Evolutionary conservation across 2,797 vertebrate species (phyloP).

Genomic region (Chelidonichthys spinosus): DNA sequence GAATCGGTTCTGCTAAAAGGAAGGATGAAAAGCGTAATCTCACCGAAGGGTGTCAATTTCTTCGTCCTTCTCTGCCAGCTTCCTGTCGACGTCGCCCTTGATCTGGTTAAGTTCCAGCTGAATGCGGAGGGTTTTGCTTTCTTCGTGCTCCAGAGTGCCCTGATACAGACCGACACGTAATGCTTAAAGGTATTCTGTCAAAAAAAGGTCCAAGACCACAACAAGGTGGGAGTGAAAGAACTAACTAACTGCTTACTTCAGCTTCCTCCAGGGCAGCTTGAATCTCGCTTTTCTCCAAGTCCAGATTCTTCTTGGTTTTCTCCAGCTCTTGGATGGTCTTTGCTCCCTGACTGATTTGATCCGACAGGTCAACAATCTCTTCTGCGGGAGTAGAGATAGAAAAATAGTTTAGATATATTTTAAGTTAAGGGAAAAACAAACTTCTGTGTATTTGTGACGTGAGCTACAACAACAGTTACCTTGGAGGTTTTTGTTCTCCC

Average conservation of each 20-base stretch:
- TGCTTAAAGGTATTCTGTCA: not conserved
- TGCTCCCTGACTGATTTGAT: constrained; percentile 90
- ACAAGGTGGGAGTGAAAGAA: not conserved
- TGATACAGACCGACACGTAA: constrained; percentile 57
- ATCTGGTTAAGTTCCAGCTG: constrained; percentile 94
- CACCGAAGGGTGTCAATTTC: constrained; percentile 88
- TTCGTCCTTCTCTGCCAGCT: constrained; percentile 93
- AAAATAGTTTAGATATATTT: not conserved
- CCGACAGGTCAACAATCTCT: constrained; percentile 92
- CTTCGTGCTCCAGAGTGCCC: constrained; percentile 94
- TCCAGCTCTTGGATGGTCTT: constrained; percentile 95
- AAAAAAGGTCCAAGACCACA: not conserved
- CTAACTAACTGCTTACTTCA: constrained; percentile 81
- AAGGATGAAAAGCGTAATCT: not conserved
- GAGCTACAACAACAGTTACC: constrained; percentile 73
- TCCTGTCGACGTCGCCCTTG: constrained; percentile 92
- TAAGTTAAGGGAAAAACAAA: not conserved
- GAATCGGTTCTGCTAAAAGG: not conserved
- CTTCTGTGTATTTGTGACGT: not conserved
- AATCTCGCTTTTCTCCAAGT: constrained; percentile 91
- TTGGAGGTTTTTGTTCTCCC: constrained; percentile 96
- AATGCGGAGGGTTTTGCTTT: constrained; percentile 93
- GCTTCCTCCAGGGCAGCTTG: constrained; percentile 94
- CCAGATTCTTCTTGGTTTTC: constrained; percentile 92
- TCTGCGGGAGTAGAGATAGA: constrained; percentile 78